phyloP scores from a whole-genome alignment of 2,797 vertebrate species.

The Peromyscus melanophrys region DNA sequence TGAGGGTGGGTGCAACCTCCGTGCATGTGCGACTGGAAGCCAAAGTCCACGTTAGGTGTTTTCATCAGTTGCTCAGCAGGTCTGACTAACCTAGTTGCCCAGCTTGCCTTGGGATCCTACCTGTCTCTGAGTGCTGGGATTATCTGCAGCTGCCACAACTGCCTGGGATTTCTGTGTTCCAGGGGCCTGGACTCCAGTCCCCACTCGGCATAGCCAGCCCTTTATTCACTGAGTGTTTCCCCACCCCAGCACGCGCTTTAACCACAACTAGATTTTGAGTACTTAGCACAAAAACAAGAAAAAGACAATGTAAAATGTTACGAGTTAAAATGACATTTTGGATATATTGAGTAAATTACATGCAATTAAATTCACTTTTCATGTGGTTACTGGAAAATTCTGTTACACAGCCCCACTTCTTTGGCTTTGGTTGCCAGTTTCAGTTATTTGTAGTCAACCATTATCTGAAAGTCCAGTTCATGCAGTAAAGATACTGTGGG shows the following conservation, averaged over 20 bases:
- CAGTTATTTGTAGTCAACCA: neutral
- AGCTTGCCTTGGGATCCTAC: neutral
- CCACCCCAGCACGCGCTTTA: neutral
- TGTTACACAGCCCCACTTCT: neutral
- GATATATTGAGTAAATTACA: neutral
- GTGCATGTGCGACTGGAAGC: neutral
- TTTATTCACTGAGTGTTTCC: neutral
- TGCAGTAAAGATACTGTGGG: neutral
- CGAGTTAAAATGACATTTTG: neutral
- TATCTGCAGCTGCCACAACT: neutral
- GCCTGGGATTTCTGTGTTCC: neutral
- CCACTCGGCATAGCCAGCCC: too few species aligned
- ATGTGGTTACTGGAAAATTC: slow-evolving; percentile 6
- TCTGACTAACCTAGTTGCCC: neutral
- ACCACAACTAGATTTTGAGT: neutral
- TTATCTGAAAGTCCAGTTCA: neutral
- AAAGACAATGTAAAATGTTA: neutral
- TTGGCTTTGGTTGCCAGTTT: neutral
- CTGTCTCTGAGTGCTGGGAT: neutral
- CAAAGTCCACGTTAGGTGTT: neutral
- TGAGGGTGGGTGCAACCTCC: neutral
- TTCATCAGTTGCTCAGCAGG: neutral
- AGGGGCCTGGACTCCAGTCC: neutral
- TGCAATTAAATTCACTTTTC: neutral
- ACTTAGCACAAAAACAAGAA: neutral